phyloP scores from a whole-genome alignment of 2,113 vertebrate species.

The Psilopogon haemacephalus region DNA sequence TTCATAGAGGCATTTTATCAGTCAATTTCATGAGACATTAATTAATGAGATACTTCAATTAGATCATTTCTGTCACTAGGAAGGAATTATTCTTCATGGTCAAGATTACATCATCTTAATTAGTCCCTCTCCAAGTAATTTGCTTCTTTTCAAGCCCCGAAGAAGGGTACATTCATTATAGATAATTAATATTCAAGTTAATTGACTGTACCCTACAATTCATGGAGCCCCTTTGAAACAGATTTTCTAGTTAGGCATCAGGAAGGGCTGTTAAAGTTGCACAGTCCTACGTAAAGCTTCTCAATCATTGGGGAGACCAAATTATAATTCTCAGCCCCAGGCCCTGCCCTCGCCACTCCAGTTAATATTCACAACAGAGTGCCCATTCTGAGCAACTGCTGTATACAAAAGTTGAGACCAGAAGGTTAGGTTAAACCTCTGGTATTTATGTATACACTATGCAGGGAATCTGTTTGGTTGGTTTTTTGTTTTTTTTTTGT shows the following conservation, averaged over 20 bases:
- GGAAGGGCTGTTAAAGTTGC: conserved; percentile 54
- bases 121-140: conserved; percentile 78
- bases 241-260: conserved; percentile 32
- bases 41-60: conserved; percentile 80
- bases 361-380: not conserved
- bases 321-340: conserved; percentile 41
- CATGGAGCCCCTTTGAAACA: conserved; percentile 62
- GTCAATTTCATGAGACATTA: conserved; percentile 78
- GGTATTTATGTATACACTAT: conserved; percentile 31
- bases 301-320: not conserved
- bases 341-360: conserved; percentile 12
- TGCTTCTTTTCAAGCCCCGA: conserved; percentile 74
- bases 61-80: conserved; percentile 77
- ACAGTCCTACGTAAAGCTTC: not conserved
- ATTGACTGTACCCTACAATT: conserved; percentile 74
- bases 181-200: conserved; percentile 81
- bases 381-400: conserved; percentile 7
- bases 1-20: conserved; percentile 71
- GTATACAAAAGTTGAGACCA: conserved; percentile 7
- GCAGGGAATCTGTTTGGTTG: not conserved
- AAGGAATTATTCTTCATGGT: conserved; percentile 78
- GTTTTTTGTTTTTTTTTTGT: too few relatives aligned
- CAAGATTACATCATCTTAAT: conserved; percentile 82
- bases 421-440: conserved; percentile 28
- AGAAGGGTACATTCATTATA: conserved; percentile 78